Evolutionary conservation across 2,888 invertebrate species (phyloP).

Genomic region (Lochmaea crataegi): DNA sequence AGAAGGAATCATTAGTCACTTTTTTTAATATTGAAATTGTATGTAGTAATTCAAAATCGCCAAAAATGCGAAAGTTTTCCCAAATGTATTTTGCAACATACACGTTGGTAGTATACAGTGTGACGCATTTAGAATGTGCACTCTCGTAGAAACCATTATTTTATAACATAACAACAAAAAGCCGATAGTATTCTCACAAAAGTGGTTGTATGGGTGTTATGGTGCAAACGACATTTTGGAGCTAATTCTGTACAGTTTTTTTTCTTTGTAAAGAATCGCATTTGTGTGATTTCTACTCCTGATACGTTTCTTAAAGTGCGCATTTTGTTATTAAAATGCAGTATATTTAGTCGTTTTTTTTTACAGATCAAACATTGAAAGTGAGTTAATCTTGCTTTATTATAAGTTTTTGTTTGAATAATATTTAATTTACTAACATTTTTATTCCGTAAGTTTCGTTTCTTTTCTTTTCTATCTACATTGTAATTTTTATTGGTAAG

Average conservation of each 20-base stretch:
- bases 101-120: no score
- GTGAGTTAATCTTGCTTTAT: conserved; percentile 47
- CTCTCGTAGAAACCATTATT: no score
- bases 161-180: no score
- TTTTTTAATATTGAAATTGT: conserved; percentile 17
- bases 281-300: conserved; percentile 25
- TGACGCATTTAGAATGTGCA: no score
- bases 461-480: conserved; percentile 37
- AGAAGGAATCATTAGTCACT: conserved; percentile 22
- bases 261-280: conserved; percentile 23
- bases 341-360: conserved; percentile 39
- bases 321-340: conserved; percentile 51
- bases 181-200: background rate
- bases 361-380: conserved; percentile 34
- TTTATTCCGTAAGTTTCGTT: conserved; percentile 39
- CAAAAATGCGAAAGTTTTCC: conserved; percentile 1
- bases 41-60: conserved; percentile 2
- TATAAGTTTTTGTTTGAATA: conserved; percentile 47
- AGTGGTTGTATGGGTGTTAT: background rate
- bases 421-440: conserved; percentile 53
- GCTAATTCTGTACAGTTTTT: conserved; percentile 17
- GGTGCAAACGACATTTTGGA: conserved; percentile 7
- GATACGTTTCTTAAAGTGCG: conserved; percentile 23
- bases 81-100: conserved; percentile 19
- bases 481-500: conserved; percentile 40